Base-by-base conservation (phyloP, 2,888 invertebrate species). In the Graphium colonna region DNA sequence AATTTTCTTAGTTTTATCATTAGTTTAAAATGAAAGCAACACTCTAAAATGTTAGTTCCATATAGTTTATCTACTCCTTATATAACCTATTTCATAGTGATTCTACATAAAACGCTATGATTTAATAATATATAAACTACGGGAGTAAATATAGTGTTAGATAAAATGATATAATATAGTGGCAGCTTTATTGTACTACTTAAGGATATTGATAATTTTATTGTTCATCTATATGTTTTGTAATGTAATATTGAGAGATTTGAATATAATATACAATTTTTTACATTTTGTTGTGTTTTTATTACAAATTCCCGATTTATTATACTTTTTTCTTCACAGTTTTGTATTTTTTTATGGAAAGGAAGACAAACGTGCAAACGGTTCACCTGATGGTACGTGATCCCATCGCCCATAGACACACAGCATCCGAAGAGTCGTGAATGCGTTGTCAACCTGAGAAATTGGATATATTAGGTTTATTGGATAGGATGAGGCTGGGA, bases 231-330 rank as follows among this genome's bases (percentile, higher is more conserved):
- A 10, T 10, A 43, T 21, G 21, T 36, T 43, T 43, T 43, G 21
- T 44, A 50, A 43, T 9, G 9, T 38, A 26, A 26, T 26, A 10
- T 21, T 36, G n/a, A 28, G 21, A 28, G 15, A 17, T 16, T 41
- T 21, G 31, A 31, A 13, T 36, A 36, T 13, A 42, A 21, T 50
- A 44, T 43, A 38, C 36, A 15, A 26, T 52, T 44, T 28, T 48
- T 15, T 21, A 13, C 26, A 43, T 28, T n/a, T 13, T 13, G 7
- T 16, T 3, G 10, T 36, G 33, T 13, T 9, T 33, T 42, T 42
- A 36, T 31, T 16, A 0, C 13, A 1, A 31, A 31, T 10, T 7
- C 10, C n/a, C n/a, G n/a, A n/a, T n/a, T n/a, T n/a, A n/a, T n/a
- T n/a, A n/a, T n/a, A n/a, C n/a, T n/a, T n/a, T n/a, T n/a, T n/a